phyloP scores from a whole-genome alignment of 1,140 invertebrate genomes.

The Nomia melanderi region DNA sequence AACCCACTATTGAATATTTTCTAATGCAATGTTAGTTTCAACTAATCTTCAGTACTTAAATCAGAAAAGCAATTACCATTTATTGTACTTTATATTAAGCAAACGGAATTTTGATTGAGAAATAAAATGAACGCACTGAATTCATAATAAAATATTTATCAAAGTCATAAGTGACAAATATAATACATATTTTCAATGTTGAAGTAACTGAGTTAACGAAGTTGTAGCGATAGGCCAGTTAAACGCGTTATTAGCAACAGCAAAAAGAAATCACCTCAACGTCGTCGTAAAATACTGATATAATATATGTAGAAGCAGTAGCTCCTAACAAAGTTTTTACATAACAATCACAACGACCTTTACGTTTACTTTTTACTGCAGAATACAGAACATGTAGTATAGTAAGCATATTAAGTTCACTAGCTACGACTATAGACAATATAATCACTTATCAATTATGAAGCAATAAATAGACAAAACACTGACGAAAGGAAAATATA shows the following conservation, averaged over 20 bases:
- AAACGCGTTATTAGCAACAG: conserved; percentile 36
- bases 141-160: no score
- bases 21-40: background rate
- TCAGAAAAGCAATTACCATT: background rate
- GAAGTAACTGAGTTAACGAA: background rate
- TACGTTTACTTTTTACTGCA: conserved; percentile 1
- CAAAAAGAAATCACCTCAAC: background rate
- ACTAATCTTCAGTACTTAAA: background rate
- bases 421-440: no score
- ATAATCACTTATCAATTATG: no score
- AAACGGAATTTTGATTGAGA: no score
- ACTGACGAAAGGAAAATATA: no score
- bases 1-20: background rate
- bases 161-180: no score
- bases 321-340: conserved; percentile 14
- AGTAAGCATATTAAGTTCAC: background rate
- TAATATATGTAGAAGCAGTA: conserved; percentile 11
- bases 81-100: no score
- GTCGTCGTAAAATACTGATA: conserved; percentile 27
- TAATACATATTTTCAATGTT: no score
- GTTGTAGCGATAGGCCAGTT: background rate
- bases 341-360: conserved; percentile 18
- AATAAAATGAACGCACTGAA: no score
- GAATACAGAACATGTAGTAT: background rate
- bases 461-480: no score